These are phyloP conservation scores for Alcis repandata DNA, from an alignment of 2,888 invertebrate genomes.

Conservation along the genomic window DNA sequence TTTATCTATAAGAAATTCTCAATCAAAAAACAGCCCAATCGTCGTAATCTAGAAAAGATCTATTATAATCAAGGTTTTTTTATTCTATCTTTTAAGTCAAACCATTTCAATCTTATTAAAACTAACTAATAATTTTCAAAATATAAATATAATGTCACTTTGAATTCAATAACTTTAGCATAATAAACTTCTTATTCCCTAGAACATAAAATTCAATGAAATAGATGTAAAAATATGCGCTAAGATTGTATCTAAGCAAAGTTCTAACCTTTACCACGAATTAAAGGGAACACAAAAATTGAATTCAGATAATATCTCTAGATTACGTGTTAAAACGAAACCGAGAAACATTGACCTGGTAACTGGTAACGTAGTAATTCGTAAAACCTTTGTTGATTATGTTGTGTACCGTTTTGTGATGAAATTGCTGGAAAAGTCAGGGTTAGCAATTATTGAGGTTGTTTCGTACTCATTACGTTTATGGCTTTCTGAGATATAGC, in stretches of 20 bases:
- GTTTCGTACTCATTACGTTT: constrained; percentile 20
- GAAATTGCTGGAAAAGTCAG: constrained; percentile 37
- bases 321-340: constrained; percentile 38
- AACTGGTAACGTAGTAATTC: constrained; percentile 26
- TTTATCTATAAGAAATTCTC: too few relatives aligned
- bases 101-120: background rate
- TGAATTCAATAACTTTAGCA: background rate
- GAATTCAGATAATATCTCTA: constrained; percentile 33
- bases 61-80: too few relatives aligned
- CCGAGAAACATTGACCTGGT: constrained; percentile 37
- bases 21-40: too few relatives aligned
- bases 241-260: constrained; percentile 26
- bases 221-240: constrained; percentile 25
- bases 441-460: constrained; percentile 29
- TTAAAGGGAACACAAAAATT: constrained; percentile 37
- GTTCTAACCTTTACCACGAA: constrained; percentile 23
- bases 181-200: background rate
- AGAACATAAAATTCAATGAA: background rate
- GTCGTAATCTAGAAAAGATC: too few relatives aligned
- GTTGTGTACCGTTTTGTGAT: constrained; percentile 24
- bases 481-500: constrained; percentile 11
- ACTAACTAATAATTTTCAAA: too few relatives aligned
- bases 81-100: too few relatives aligned
- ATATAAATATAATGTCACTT: too few relatives aligned
- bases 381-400: constrained; percentile 33